phyloP scores from a whole-genome alignment of 2,113 vertebrate species.

The Elgaria multicarinata region DNA sequence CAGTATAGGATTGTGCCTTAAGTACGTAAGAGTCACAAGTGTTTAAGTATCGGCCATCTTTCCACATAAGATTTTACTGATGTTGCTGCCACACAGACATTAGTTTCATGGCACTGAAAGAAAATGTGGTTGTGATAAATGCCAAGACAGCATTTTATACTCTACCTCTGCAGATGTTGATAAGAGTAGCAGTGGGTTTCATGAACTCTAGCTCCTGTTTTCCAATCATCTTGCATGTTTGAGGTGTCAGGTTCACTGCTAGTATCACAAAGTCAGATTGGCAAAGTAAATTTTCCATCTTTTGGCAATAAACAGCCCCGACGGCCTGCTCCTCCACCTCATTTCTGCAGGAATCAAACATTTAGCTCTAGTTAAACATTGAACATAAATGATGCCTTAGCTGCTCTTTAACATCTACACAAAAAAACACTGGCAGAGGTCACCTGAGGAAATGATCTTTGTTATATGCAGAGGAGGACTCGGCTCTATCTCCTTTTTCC shows the following conservation, averaged over 20 bases:
- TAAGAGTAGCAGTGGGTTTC: constrained; percentile 78
- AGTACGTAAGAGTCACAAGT: rapidly evolving
- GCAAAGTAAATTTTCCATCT: constrained; percentile 78
- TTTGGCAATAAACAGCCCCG: constrained; percentile 79
- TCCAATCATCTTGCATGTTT: constrained; percentile 77
- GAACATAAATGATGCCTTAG: neutral
- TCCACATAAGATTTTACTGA: neutral
- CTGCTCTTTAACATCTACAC: neutral
- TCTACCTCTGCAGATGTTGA: constrained; percentile 85
- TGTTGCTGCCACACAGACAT: neutral
- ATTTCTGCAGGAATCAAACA: constrained; percentile 62
- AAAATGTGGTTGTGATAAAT: neutral
- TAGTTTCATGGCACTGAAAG: neutral
- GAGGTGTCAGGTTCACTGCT: constrained; percentile 70
- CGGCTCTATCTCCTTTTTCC: neutral
- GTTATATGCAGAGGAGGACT: neutral
- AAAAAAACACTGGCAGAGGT: neutral
- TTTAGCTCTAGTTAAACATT: neutral
- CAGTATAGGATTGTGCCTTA: neutral
- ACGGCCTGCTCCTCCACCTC: constrained; percentile 78
- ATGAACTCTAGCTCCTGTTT: constrained; percentile 79
- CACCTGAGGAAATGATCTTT: neutral
- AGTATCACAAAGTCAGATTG: constrained; percentile 83
- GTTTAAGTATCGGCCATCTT: neutral
- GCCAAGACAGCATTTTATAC: constrained; percentile 6